Conservation (phyloP, 2,113 vertebrate genomes). For the Eulemur rufifrons region DNA sequence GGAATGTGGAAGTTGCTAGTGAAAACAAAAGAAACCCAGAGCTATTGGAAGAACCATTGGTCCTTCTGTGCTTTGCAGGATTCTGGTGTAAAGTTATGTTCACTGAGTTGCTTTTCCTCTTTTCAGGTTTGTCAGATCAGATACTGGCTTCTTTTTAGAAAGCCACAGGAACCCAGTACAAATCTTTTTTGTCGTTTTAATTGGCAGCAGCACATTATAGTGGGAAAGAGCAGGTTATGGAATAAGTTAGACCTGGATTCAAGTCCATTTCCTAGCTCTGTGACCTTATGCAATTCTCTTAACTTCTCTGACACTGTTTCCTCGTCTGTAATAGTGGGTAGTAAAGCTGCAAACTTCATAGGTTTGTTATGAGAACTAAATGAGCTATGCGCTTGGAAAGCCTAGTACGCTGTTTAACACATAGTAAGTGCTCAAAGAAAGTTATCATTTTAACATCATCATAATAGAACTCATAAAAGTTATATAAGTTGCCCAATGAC, state of each 20-base stretch:
- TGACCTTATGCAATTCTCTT: background rate
- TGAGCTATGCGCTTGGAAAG: background rate
- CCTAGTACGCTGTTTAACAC: background rate
- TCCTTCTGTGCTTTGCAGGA: background rate
- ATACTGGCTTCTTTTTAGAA: background rate
- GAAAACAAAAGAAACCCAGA: background rate
- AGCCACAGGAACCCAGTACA: background rate
- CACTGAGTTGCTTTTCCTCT: background rate
- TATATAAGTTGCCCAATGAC: background rate
- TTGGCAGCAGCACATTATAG: background rate
- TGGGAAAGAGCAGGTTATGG: background rate
- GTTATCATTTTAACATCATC: background rate
- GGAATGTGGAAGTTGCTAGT: background rate
- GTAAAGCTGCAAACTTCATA: background rate
- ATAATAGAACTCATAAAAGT: background rate
- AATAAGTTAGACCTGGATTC: background rate
- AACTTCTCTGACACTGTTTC: background rate
- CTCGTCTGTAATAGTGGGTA: background rate
- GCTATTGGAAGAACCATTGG: background rate
- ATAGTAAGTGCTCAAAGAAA: background rate
- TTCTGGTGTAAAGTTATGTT: background rate
- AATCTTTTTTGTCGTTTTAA: background rate
- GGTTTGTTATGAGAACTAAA: background rate
- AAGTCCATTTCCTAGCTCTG: background rate
- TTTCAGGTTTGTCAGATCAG: background rate